Conservation (phyloP, 2,888 invertebrate species). For the Thymelicus sylvestris region DNA sequence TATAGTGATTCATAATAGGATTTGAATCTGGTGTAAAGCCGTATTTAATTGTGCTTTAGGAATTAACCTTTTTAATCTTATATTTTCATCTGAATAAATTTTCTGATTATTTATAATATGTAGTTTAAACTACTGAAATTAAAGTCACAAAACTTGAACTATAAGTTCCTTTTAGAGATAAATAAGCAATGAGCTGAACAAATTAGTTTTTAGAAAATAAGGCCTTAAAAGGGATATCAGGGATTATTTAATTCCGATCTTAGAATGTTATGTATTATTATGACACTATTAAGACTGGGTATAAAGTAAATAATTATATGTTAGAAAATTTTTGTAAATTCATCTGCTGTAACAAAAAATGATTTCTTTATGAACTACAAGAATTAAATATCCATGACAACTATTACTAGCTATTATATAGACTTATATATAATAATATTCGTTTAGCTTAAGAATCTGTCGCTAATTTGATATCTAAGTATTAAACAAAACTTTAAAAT, state of each 20-base stretch:
- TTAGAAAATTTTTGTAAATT: neutral
- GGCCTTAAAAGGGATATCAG: neutral
- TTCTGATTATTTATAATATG: too few species aligned
- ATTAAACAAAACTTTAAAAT: too few species aligned
- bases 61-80: neutral
- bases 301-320: neutral
- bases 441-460: too few species aligned
- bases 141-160: neutral
- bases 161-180: constrained; percentile 1
- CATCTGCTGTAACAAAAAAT: neutral
- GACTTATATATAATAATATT: too few species aligned
- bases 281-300: neutral
- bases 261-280: neutral
- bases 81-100: too few species aligned
- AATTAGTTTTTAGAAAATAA: neutral
- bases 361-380: too few species aligned
- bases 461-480: too few species aligned
- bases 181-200: neutral
- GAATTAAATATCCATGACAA: too few species aligned
- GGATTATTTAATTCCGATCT: too few species aligned
- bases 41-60: neutral
- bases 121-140: neutral
- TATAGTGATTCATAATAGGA: too few species aligned
- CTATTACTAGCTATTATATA: too few species aligned
- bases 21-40: too few species aligned